These are phyloP conservation scores for Eupithecia dodoneata DNA, from an alignment of 2,888 invertebrate species.

Conservation along the genomic window DNA sequence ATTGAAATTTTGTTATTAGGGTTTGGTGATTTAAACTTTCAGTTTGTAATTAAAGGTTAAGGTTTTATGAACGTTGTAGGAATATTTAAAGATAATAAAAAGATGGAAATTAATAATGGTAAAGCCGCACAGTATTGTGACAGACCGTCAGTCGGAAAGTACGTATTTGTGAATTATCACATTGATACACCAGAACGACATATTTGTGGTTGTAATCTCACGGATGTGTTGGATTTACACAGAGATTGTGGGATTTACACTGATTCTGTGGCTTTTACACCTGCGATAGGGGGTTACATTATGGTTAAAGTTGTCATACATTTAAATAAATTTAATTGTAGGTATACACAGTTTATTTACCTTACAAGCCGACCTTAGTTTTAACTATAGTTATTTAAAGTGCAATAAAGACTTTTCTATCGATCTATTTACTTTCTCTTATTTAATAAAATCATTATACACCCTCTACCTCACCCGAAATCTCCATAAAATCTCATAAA, in stretches of 20 bases:
- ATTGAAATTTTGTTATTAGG: background rate
- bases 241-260: background rate
- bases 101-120: background rate
- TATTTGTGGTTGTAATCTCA: constrained; percentile 6
- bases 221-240: background rate
- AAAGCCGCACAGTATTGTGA: background rate
- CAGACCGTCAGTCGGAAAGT: background rate
- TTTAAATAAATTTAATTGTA: background rate
- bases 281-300: background rate
- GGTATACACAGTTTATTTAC: too few relatives aligned
- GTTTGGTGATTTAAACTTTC: background rate
- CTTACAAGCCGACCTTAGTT: too few relatives aligned
- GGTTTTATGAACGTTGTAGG: background rate
- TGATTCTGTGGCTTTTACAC: background rate
- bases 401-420: too few relatives aligned
- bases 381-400: too few relatives aligned
- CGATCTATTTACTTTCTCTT: too few relatives aligned
- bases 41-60: background rate
- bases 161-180: background rate
- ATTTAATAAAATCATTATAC: too few relatives aligned
- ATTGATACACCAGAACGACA: background rate
- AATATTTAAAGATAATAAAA: too few relatives aligned
- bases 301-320: background rate
- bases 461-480: too few relatives aligned
- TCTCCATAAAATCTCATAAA: too few relatives aligned